Evolutionary conservation across 1,140 invertebrate species (phyloP).

Genomic region (Teleogryllus occipitalis): DNA sequence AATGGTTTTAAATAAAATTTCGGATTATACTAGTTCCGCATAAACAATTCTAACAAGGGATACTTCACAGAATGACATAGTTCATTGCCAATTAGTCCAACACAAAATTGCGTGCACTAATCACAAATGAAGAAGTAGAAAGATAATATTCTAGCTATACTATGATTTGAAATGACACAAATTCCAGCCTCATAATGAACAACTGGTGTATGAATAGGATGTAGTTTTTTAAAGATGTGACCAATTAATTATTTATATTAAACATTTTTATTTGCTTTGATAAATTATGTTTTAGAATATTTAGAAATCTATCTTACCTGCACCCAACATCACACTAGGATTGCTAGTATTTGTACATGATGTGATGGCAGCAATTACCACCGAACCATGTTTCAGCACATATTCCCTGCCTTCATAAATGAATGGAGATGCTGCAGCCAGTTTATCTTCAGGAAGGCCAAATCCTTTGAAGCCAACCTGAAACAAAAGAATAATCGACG

Average conservation of each 20-base stretch:
- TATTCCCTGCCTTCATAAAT: conserved; percentile 75
- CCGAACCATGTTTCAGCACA: conserved; percentile 80
- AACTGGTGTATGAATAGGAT: no score
- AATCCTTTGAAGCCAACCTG: conserved; percentile 94
- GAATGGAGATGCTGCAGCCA: conserved; percentile 59
- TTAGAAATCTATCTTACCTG: conserved; percentile 44
- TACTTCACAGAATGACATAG: no score
- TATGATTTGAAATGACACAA: no score
- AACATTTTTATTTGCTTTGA: neutral
- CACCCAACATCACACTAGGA: conserved; percentile 94
- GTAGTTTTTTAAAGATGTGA: no score
- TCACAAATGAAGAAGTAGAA: no score
- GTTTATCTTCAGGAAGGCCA: conserved; percentile 63
- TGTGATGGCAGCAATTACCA: conserved; percentile 96
- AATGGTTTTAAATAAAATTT: no score
- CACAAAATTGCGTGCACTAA: no score
- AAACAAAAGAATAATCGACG: conserved; percentile 26
- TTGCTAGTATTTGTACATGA: conserved; percentile 98
- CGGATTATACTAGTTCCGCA: no score
- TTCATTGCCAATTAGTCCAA: no score
- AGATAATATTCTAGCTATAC: no score
- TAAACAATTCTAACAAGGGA: no score
- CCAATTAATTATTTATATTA: neutral
- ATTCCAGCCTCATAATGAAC: no score
- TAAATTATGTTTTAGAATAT: neutral